Evolutionary conservation across 2,797 vertebrate genomes (phyloP).

Genomic region (Halcyon leucocephala): DNA sequence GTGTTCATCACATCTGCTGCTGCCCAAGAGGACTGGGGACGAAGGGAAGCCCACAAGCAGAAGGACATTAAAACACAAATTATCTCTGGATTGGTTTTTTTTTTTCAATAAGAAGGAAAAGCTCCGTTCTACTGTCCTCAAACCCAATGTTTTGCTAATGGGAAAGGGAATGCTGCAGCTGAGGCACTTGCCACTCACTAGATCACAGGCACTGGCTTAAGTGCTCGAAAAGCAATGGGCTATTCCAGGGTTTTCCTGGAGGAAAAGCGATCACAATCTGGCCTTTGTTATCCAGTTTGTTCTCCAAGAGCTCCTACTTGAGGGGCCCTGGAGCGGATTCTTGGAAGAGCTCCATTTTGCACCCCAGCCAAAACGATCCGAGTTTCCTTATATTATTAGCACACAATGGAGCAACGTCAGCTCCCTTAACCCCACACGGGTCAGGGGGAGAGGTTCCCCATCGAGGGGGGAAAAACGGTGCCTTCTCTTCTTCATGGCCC

Average conservation of each 20-base stretch:
- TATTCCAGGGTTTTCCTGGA: constrained; percentile 65
- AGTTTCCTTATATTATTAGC: constrained; percentile 64
- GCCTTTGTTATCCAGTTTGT: constrained; percentile 63
- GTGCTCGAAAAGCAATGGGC: background rate
- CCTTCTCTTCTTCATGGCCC: background rate
- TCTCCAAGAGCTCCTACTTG: constrained; percentile 58
- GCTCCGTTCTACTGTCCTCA: background rate
- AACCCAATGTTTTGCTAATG: background rate
- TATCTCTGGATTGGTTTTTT: background rate
- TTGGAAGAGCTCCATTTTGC: constrained; percentile 61
- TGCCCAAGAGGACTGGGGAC: background rate
- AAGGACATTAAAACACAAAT: background rate
- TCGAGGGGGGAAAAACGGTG: background rate
- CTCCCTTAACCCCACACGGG: constrained; percentile 18
- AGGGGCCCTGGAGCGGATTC: constrained; percentile 26
- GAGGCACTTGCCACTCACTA: background rate
- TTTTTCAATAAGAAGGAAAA: background rate
- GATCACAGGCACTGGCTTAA: background rate
- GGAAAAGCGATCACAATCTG: constrained; percentile 64
- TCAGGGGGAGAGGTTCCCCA: background rate
- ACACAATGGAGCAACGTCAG: constrained; percentile 63
- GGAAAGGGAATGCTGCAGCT: background rate
- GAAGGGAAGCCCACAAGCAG: background rate
- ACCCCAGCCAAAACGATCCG: constrained; percentile 31
- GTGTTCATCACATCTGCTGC: background rate